A percentile compares a stretch with the other conserved stretches of the same genome.
These are phyloP conservation scores for Zonitis immaculata DNA, from an alignment of 2,888 invertebrate genomes.

Conservation along the genomic window DNA sequence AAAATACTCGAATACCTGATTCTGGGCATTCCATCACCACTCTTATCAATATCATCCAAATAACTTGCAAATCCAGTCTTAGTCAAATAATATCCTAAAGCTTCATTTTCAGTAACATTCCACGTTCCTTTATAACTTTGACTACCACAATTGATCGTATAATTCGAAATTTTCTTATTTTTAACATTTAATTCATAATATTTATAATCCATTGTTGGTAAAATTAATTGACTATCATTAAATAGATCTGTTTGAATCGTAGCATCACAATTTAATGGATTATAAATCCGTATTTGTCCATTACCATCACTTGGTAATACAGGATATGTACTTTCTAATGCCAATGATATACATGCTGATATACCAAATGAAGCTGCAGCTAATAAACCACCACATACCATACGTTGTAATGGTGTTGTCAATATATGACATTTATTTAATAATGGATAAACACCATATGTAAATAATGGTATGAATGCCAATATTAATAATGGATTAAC, in stretches of 20 bases:
- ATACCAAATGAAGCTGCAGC: constrained; percentile 82
- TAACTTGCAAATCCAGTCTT: constrained; percentile 28
- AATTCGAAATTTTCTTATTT: neutral
- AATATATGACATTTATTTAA: constrained; percentile 62
- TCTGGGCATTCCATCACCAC: constrained; percentile 55
- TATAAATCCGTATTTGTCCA: constrained; percentile 67
- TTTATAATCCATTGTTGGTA: neutral
- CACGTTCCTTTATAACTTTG: too few species aligned
- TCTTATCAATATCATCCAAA: constrained; percentile 50
- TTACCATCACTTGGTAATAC: constrained; percentile 54
- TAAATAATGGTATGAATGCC: constrained; percentile 79
- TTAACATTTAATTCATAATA: constrained; percentile 8
- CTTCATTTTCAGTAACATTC: constrained; percentile 19
- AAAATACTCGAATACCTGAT: constrained; percentile 55
- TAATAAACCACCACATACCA: constrained; percentile 81
- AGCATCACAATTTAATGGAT: constrained; percentile 55
- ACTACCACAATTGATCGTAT: neutral
- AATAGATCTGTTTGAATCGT: neutral
- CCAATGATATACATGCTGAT: constrained; percentile 78
- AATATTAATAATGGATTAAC: constrained; percentile 84
- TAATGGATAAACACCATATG: constrained; percentile 74
- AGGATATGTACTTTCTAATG: constrained; percentile 67
- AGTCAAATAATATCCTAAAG: constrained; percentile 27
- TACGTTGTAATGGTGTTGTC: constrained; percentile 77
- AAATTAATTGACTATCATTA: neutral